Evolutionary conservation across 2,797 vertebrate species (phyloP).

Genomic region (Kryptolebias ocellatus): DNA sequence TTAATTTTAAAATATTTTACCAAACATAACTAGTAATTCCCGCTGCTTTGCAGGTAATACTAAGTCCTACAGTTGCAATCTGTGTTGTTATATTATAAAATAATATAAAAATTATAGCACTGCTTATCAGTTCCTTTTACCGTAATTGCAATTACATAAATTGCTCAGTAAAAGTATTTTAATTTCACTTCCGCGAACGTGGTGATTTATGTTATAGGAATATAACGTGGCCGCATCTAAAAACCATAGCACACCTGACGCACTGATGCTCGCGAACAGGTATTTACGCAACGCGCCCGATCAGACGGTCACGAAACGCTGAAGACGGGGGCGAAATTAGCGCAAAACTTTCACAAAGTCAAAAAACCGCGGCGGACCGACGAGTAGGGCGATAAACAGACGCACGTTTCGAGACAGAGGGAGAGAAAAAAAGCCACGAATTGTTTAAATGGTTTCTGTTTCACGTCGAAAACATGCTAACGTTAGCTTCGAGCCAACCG

Average conservation of each 20-base stretch:
- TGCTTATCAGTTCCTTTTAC: too few relatives aligned
- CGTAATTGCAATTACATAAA: background rate
- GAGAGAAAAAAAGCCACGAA: conserved; percentile 7
- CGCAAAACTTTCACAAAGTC: background rate
- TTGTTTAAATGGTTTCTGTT: conserved; percentile 42
- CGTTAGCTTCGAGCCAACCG: conserved; percentile 60
- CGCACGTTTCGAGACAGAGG: background rate
- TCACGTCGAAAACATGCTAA: conserved; percentile 65
- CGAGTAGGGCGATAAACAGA: background rate
- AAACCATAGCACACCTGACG: too few relatives aligned
- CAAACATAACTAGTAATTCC: too few relatives aligned
- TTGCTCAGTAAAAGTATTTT: too few relatives aligned
- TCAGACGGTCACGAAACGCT: background rate
- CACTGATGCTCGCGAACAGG: conserved; percentile 2
- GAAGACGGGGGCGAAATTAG: background rate
- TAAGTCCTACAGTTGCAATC: too few relatives aligned
- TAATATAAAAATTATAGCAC: too few relatives aligned
- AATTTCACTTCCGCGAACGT: background rate
- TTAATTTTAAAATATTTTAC: too few relatives aligned
- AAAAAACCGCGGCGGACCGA: background rate
- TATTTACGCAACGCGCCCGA: conserved; percentile 9
- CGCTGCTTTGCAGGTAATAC: too few relatives aligned
- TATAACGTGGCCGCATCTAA: background rate
- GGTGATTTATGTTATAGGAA: background rate
- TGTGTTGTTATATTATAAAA: too few relatives aligned